Percentiles rank a stretch among this genome's conserved stretches.
These are phyloP conservation scores for Syritta pipiens DNA, from an alignment of 2,888 invertebrate genomes.

Conservation along the genomic window DNA sequence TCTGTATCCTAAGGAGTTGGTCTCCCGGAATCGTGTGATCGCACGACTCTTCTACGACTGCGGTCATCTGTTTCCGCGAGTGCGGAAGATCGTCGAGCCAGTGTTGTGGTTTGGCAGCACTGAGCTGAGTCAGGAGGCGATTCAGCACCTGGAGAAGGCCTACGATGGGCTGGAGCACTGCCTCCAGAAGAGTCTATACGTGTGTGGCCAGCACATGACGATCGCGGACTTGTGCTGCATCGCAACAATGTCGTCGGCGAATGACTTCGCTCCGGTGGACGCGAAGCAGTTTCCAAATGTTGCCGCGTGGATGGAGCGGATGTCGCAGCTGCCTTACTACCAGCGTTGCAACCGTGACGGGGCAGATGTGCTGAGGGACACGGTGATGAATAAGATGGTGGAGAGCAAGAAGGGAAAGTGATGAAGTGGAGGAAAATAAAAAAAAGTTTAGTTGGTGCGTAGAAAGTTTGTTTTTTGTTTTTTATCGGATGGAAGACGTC, in stretches of 20 bases:
- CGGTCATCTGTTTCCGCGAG: constrained; percentile 75
- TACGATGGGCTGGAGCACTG: constrained; percentile 79
- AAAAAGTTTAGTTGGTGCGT: too few species aligned
- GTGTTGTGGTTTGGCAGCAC: constrained; percentile 77
- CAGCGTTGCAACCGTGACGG: constrained; percentile 78
- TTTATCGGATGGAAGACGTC: too few species aligned
- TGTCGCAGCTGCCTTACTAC: constrained; percentile 79
- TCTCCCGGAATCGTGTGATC: constrained; percentile 80
- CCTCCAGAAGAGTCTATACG: constrained; percentile 71
- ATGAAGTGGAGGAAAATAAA: neutral
- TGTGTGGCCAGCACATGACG: constrained; percentile 78
- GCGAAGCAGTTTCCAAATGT: constrained; percentile 78
- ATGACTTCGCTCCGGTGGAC: constrained; percentile 78
- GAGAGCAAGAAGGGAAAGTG: neutral
- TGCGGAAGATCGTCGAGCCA: constrained; percentile 76
- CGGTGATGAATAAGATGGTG: constrained; percentile 71
- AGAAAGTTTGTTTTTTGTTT: too few species aligned
- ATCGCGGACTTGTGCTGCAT: constrained; percentile 80
- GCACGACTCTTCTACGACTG: constrained; percentile 76
- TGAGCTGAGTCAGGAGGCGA: constrained; percentile 77
- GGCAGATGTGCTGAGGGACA: constrained; percentile 73
- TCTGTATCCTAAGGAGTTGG: constrained; percentile 82
- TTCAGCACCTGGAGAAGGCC: constrained; percentile 78
- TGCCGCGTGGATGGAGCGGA: constrained; percentile 77
- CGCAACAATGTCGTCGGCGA: constrained; percentile 78